Percentiles rank a stretch among this genome's conserved stretches.
phyloP scores from a whole-genome alignment of 2,113 vertebrate species.

The Astatoreochromis straeleni region DNA sequence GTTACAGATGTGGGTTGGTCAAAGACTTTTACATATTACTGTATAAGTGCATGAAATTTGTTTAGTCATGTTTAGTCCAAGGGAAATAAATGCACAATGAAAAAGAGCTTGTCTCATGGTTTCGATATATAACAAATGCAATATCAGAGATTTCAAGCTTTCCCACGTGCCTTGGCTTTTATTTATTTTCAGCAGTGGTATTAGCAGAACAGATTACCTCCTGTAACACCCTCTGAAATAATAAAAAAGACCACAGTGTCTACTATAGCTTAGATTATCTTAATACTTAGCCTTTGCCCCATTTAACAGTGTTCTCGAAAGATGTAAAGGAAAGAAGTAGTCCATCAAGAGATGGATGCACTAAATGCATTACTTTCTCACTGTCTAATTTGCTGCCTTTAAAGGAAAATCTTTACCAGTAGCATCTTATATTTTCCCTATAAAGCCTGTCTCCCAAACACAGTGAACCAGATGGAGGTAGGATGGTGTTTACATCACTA shows the following conservation, averaged over 20 bases:
- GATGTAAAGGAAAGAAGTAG: neutral
- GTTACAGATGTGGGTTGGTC: neutral
- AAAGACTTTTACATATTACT: neutral
- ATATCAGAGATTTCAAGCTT: neutral
- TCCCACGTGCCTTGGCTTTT: neutral
- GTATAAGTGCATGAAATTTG: neutral
- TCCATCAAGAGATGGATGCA: neutral
- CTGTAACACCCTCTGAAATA: neutral
- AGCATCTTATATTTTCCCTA: neutral
- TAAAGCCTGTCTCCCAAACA: neutral
- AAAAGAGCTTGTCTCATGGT: neutral
- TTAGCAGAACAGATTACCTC: neutral
- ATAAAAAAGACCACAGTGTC: neutral
- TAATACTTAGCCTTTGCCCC: neutral
- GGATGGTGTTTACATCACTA: neutral
- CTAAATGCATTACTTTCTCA: neutral
- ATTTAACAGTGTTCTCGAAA: neutral
- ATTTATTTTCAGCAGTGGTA: neutral
- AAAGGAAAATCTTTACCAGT: neutral
- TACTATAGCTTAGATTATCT: neutral
- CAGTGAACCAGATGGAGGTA: neutral
- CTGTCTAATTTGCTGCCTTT: neutral
- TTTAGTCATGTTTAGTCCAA: neutral
- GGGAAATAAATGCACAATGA: neutral
- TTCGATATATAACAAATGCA: neutral